Conservation (phyloP, 2,888 invertebrate species). For the Oegoconia quadripuncta region DNA sequence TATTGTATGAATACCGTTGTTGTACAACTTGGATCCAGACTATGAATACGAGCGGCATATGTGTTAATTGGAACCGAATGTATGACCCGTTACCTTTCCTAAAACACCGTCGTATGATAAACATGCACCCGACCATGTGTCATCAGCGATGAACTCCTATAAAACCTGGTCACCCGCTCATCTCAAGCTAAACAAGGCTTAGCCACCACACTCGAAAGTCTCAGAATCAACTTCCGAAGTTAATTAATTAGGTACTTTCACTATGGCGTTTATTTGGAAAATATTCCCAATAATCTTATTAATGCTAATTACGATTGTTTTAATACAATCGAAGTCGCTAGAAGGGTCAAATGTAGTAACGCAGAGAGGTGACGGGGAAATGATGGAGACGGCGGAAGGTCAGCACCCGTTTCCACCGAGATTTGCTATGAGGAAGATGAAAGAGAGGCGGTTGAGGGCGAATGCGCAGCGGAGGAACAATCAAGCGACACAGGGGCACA, state of each 20-base stretch:
- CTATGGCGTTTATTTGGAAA: constrained; percentile 34
- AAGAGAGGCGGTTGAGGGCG: constrained; percentile 51
- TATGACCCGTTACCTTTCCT: constrained; percentile 70
- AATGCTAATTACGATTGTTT: constrained; percentile 29
- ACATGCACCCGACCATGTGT: constrained; percentile 67
- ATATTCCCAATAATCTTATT: constrained; percentile 29
- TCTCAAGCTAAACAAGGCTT: constrained; percentile 46
- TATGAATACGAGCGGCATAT: constrained; percentile 51
- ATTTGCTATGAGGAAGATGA: constrained; percentile 63
- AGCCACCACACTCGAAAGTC: constrained; percentile 20
- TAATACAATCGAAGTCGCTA: constrained; percentile 37
- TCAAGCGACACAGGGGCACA: constrained; percentile 22
- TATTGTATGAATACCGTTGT: constrained; percentile 7
- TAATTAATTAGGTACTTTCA: constrained; percentile 2
- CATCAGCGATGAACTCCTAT: constrained; percentile 54
- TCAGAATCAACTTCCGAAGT: constrained; percentile 13
- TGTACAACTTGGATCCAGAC: constrained; percentile 21
- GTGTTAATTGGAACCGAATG: constrained; percentile 67
- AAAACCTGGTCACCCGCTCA: constrained; percentile 40
- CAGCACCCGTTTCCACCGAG: constrained; percentile 64
- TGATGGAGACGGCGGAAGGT: constrained; percentile 60
- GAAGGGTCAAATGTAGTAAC: constrained; percentile 22
- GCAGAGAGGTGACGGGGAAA: constrained; percentile 12
- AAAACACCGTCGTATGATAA: constrained; percentile 58
- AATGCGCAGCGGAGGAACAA: constrained; percentile 47